Evolutionary conservation across 2,888 invertebrate genomes (phyloP).

Genomic region (Schizaphis graminum): DNA sequence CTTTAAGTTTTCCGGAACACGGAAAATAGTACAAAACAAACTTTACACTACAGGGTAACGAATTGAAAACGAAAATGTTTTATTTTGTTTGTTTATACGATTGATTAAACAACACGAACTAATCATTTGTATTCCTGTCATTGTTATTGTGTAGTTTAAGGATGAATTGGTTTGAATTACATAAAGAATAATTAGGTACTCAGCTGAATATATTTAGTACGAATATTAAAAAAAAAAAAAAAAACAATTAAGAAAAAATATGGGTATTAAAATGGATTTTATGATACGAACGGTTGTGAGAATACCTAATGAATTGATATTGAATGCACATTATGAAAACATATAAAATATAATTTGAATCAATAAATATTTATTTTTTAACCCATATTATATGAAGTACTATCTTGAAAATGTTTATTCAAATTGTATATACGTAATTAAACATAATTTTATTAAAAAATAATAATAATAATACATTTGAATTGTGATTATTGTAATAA

Average conservation of each 20-base stretch:
- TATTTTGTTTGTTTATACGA: background rate
- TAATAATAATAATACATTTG: background rate
- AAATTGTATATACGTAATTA: background rate
- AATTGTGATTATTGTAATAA: background rate
- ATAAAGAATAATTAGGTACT: background rate
- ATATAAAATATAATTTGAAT: background rate
- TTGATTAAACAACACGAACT: background rate
- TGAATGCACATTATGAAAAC: background rate
- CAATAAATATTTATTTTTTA: background rate
- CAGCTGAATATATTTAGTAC: background rate
- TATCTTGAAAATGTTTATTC: background rate
- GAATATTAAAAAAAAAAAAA: background rate
- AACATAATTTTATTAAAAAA: background rate
- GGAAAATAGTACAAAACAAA: background rate
- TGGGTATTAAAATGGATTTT: background rate
- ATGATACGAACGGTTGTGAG: background rate
- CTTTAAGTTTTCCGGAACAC: background rate
- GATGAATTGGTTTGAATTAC: background rate
- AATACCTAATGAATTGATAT: background rate
- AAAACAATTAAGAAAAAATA: background rate
- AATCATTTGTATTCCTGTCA: background rate
- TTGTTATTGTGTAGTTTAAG: background rate
- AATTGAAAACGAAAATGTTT: background rate
- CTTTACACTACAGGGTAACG: background rate
- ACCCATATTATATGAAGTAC: background rate